These are phyloP conservation scores for Pseudomugil tenellus DNA, from an alignment of 2,797 vertebrate genomes.

Conservation along the genomic window DNA sequence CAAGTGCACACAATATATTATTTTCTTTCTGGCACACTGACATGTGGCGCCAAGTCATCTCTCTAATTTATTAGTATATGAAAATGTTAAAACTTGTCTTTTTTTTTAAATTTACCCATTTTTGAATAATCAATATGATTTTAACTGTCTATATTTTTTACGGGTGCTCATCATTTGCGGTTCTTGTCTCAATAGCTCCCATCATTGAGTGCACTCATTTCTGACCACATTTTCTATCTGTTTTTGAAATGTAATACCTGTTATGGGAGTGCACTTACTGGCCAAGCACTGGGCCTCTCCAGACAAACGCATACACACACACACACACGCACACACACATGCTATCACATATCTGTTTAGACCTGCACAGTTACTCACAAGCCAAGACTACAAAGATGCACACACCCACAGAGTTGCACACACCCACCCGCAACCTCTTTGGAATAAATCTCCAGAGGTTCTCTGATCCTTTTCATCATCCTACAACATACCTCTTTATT, in stretches of 20 bases:
- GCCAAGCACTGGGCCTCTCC: slow-evolving; percentile 27
- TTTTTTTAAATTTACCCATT: slow-evolving; percentile 14
- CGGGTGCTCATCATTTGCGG: slow-evolving; percentile 21
- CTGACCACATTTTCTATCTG: slow-evolving; percentile 47
- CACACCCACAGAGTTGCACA: too few relatives aligned
- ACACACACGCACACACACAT: slow-evolving; percentile 1
- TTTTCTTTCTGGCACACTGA: slow-evolving; percentile 7
- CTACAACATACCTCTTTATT: slow-evolving; percentile 14
- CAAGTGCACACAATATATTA: neutral
- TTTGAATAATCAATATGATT: slow-evolving; percentile 32
- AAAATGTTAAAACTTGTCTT: slow-evolving; percentile 20
- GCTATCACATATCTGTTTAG: slow-evolving; percentile 33
- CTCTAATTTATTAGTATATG: slow-evolving; percentile 40
- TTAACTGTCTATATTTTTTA: slow-evolving; percentile 34
- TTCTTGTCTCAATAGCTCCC: slow-evolving; percentile 31
- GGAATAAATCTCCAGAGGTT: slow-evolving; percentile 33
- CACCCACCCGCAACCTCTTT: slow-evolving; percentile 61
- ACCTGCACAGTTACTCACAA: slow-evolving; percentile 19
- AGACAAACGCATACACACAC: slow-evolving; percentile 13
- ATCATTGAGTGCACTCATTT: slow-evolving; percentile 30
- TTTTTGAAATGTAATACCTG: slow-evolving; percentile 63
- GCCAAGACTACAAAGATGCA: slow-evolving; percentile 8
- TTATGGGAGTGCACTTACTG: slow-evolving; percentile 38
- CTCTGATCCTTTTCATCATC: slow-evolving; percentile 19
- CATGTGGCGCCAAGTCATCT: neutral